Conservation (phyloP, 2,888 invertebrate genomes). For the Pandemis heparana region DNA sequence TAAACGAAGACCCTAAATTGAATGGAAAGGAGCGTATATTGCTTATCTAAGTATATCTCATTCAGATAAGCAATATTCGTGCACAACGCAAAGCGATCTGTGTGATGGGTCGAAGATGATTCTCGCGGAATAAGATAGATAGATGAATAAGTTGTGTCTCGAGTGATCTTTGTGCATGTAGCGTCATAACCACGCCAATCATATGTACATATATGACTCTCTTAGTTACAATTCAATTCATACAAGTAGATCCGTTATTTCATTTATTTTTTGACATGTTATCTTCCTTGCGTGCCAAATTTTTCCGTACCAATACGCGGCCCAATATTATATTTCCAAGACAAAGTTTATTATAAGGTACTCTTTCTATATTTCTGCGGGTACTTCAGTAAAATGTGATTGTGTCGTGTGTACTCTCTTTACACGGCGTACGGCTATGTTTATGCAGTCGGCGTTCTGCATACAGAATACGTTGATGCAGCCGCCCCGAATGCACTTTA, state of each 20-base stretch:
- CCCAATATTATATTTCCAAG: not conserved
- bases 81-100: not conserved
- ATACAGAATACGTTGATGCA: slow-evolving; percentile 53
- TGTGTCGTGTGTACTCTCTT: slow-evolving; percentile 35
- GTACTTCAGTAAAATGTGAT: slow-evolving; percentile 42
- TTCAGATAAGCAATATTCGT: not conserved
- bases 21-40: not conserved
- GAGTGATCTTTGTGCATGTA: too few relatives aligned
- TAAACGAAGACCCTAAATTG: not conserved
- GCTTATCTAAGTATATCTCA: too few relatives aligned
- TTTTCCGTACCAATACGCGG: too few relatives aligned
- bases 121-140: not conserved
- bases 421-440: slow-evolving; percentile 48
- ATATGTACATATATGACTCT: too few relatives aligned
- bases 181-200: too few relatives aligned
- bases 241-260: too few relatives aligned
- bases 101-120: not conserved
- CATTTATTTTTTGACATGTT: too few relatives aligned
- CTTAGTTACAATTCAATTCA: too few relatives aligned
- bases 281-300: too few relatives aligned
- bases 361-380: slow-evolving; percentile 18
- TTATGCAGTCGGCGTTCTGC: slow-evolving; percentile 61
- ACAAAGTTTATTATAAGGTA: not conserved
- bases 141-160: not conserved
- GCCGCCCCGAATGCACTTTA: slow-evolving; percentile 23